Percentiles rank a stretch among this genome's conserved stretches.
phyloP scores from a whole-genome alignment of 2,113 vertebrate genomes.

The Carlito syrichta region DNA sequence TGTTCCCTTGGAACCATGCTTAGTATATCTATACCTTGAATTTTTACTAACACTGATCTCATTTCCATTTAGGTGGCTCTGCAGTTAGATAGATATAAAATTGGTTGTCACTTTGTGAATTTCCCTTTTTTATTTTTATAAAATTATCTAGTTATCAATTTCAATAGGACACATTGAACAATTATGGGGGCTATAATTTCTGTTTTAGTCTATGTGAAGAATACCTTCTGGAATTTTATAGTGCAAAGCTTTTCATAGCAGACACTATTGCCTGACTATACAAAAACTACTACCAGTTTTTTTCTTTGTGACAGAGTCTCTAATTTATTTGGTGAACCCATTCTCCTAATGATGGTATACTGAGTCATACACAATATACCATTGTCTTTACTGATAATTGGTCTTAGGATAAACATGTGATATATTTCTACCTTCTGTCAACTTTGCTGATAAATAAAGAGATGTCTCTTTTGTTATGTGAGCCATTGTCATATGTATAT shows the following conservation, averaged over 20 bases:
- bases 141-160: neutral
- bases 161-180: neutral
- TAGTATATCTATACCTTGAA: neutral
- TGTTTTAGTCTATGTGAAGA: neutral
- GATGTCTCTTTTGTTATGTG: neutral
- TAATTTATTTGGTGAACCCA: neutral
- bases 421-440: neutral
- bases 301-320: neutral
- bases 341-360: neutral
- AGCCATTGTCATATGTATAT: neutral
- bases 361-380: neutral
- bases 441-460: neutral
- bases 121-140: neutral
- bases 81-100: neutral
- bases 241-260: neutral
- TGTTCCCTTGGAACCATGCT: neutral
- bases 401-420: neutral
- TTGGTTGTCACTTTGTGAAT: neutral
- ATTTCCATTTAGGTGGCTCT: neutral
- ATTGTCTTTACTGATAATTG: neutral
- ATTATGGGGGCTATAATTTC: neutral
- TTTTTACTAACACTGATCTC: neutral
- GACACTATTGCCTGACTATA: neutral
- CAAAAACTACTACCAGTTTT: neutral
- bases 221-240: neutral